A percentile compares a stretch with the other conserved stretches of the same genome.
Conservation (phyloP, 2,888 invertebrate genomes). For the Drosophila mulleri region DNA sequence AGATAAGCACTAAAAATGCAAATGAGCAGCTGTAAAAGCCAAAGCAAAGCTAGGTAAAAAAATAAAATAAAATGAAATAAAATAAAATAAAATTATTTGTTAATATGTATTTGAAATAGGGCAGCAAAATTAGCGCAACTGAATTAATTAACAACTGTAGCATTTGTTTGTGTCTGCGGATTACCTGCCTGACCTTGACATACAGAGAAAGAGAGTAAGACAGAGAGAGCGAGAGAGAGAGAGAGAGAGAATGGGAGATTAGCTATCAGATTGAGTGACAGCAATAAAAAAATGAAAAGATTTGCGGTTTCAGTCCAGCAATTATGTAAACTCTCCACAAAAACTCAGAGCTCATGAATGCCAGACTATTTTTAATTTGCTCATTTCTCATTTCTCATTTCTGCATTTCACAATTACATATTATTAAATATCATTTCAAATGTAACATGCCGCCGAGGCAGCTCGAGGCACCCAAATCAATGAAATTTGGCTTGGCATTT, state of each 20-base stretch:
- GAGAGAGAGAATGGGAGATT: conserved; percentile 19
- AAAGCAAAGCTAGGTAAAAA: conserved; percentile 12
- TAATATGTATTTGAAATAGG: conserved; percentile 32
- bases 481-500: conserved; percentile 44
- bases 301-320: conserved; percentile 44
- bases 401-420: conserved; percentile 65
- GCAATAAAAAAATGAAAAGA: conserved; percentile 46
- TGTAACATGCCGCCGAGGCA: conserved; percentile 45
- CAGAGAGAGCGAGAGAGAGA: too few relatives aligned
- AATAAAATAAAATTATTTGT: neutral
- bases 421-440: conserved; percentile 71
- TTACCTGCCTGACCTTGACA: conserved; percentile 67
- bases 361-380: conserved; percentile 18
- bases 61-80: too few relatives aligned
- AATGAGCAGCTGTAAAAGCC: conserved; percentile 53
- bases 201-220: conserved; percentile 37
- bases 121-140: conserved; percentile 73
- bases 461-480: conserved; percentile 30
- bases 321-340: conserved; percentile 59
- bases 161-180: conserved; percentile 54
- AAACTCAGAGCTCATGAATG: conserved; percentile 19
- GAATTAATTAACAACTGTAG: conserved; percentile 75
- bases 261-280: conserved; percentile 43
- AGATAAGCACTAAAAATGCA: conserved; percentile 53
- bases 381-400: conserved; percentile 34